phyloP scores from a whole-genome alignment of 2,113 vertebrate genomes.

The Hydrochoerus hydrochaeris region DNA sequence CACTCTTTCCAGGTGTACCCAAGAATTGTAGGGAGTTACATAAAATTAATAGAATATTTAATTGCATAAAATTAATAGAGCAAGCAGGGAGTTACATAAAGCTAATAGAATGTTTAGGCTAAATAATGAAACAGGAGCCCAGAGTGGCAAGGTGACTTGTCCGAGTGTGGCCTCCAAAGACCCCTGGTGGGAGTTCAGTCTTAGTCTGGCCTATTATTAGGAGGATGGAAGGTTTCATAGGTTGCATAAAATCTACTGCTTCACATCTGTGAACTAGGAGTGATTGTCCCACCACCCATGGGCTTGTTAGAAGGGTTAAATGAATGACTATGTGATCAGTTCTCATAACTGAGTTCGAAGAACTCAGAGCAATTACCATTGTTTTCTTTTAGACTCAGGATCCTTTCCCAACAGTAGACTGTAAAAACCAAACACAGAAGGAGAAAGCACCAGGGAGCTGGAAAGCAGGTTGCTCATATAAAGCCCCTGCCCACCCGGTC shows the following conservation, averaged over 20 bases:
- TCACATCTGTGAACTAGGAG: background rate
- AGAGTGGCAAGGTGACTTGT: background rate
- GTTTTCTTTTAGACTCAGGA: background rate
- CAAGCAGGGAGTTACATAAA: background rate
- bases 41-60: background rate
- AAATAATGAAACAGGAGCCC: slow-evolving; percentile 22
- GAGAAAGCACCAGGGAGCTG: background rate
- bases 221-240: background rate
- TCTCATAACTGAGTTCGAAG: background rate
- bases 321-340: background rate
- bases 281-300: background rate
- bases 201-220: background rate
- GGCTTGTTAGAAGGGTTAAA: background rate
- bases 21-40: background rate
- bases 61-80: no score
- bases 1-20: background rate
- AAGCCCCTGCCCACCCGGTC: background rate
- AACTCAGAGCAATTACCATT: background rate
- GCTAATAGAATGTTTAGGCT: background rate
- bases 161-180: background rate
- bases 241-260: background rate
- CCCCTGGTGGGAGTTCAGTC: background rate
- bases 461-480: background rate
- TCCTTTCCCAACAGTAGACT: background rate
- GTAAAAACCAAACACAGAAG: background rate